Evolutionary conservation across 1,140 invertebrate species (phyloP).

Genomic region (Drosophila insularis): DNA sequence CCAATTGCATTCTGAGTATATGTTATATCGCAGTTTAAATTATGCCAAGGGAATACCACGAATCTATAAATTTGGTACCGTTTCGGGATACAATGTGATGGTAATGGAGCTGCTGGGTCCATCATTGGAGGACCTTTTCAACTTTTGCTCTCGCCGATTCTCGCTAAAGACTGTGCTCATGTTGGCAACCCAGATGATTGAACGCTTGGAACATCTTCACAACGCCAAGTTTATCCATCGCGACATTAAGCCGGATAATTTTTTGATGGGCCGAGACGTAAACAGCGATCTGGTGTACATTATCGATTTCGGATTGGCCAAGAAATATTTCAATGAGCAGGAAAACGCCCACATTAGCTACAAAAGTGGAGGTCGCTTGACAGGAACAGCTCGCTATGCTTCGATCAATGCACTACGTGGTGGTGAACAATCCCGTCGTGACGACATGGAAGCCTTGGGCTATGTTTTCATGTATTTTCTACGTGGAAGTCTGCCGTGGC

Average conservation of each 20-base stretch:
- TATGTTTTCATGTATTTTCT: conserved; percentile 98
- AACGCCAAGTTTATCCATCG: conserved; percentile 96
- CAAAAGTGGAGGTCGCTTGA: conserved; percentile 96
- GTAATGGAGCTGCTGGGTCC: conserved; percentile 98
- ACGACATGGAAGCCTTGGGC: conserved; percentile 97
- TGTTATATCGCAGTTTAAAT: conserved; percentile 93
- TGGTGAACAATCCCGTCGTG: conserved; percentile 92
- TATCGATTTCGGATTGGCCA: conserved; percentile 98
- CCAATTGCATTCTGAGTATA: conserved; percentile 96
- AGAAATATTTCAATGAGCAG: conserved; percentile 93
- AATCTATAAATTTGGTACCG: conserved; percentile 93
- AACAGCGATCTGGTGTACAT: conserved; percentile 96
- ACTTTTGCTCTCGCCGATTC: conserved; percentile 95
- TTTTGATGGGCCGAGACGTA: conserved; percentile 96
- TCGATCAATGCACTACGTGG: conserved; percentile 97
- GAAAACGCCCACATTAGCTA: conserved; percentile 93
- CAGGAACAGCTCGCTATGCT: conserved; percentile 96
- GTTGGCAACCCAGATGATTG: conserved; percentile 95
- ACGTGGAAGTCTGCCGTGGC: conserved; percentile 95
- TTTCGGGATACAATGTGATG: conserved; percentile 94
- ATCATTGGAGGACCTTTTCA: conserved; percentile 96
- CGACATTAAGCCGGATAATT: conserved; percentile 98
- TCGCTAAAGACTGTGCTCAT: conserved; percentile 98
- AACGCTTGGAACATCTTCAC: conserved; percentile 95
- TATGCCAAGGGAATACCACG: conserved; percentile 96